Percentiles rank a stretch among this genome's conserved stretches.
Evolutionary conservation across 2,113 vertebrate genomes (phyloP).

Genomic region (Anser brachyrhynchus): DNA sequence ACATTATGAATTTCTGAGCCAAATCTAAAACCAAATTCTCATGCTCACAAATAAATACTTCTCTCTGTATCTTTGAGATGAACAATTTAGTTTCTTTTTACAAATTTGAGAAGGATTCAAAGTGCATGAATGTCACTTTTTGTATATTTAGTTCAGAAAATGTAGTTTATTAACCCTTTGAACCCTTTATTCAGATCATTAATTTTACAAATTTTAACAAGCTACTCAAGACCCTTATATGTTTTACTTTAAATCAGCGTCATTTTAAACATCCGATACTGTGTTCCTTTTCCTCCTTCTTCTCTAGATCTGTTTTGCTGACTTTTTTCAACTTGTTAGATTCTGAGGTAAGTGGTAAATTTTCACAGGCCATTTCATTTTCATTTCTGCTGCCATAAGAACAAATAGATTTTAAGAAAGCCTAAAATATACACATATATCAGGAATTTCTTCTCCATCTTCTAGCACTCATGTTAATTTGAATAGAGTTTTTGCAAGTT

Average conservation of each 20-base stretch:
- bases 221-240: not conserved
- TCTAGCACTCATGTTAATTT: not conserved
- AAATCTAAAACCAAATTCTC: not conserved
- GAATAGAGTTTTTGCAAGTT: not conserved
- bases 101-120: not conserved
- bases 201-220: not conserved
- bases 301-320: not conserved
- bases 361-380: not conserved
- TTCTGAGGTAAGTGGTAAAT: not conserved
- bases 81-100: not conserved
- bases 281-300: accelerated
- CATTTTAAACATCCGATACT: not conserved
- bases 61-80: not conserved
- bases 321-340: not conserved
- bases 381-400: not conserved
- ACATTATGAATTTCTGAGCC: not conserved
- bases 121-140: not conserved
- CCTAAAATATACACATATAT: not conserved
- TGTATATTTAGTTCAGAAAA: not conserved
- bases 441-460: not conserved
- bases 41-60: not conserved
- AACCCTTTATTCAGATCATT: not conserved
- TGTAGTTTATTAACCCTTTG: not conserved
- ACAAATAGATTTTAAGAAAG: not conserved
- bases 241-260: not conserved